Conservation (phyloP, 1,140 invertebrate genomes). For the honey bee (Apis mellifera) region DNA sequence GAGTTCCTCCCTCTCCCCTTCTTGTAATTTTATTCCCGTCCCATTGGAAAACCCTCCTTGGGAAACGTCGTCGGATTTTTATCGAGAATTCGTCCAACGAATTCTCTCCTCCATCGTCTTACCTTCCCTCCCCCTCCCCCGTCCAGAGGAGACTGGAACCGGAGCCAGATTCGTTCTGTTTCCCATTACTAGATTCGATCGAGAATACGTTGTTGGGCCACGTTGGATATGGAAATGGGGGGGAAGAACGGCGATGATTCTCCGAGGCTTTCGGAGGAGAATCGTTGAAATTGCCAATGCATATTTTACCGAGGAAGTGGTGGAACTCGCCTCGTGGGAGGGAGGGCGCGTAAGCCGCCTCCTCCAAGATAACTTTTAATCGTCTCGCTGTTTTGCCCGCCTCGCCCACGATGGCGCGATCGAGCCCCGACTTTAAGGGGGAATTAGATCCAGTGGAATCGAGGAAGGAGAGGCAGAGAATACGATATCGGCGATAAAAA, state of each 20-base stretch:
- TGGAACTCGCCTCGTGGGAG: not conserved
- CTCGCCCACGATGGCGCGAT: too few relatives aligned
- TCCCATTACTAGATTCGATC: not conserved
- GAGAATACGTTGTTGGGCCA: slow-evolving; percentile 17
- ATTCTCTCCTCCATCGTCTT: not conserved
- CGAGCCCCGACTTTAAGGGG: too few relatives aligned
- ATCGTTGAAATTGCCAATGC: slow-evolving; percentile 73
- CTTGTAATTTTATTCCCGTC: slow-evolving; percentile 75
- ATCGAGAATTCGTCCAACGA: slow-evolving; percentile 75
- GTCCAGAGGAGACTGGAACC: not conserved
- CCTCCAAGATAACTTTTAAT: not conserved
- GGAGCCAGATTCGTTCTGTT: slow-evolving; percentile 1
- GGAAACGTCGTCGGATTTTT: slow-evolving; percentile 69
- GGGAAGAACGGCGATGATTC: slow-evolving; percentile 15
- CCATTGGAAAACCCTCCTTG: slow-evolving; percentile 39
- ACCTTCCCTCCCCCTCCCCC: not conserved
- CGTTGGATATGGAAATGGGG: slow-evolving; percentile 72
- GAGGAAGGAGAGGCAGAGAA: too few relatives aligned
- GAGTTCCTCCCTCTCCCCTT: slow-evolving; percentile 17
- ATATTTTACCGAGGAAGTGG: slow-evolving; percentile 73
- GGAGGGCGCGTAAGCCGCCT: slow-evolving; percentile 31
- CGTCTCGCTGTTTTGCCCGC: not conserved
- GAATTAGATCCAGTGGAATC: too few relatives aligned
- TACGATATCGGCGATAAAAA: too few relatives aligned
- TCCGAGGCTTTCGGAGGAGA: slow-evolving; percentile 48